Percentiles rank a stretch among this genome's conserved stretches.
Evolutionary conservation across 2,888 invertebrate species (phyloP).

Genomic region (Deroplatys truncata): DNA sequence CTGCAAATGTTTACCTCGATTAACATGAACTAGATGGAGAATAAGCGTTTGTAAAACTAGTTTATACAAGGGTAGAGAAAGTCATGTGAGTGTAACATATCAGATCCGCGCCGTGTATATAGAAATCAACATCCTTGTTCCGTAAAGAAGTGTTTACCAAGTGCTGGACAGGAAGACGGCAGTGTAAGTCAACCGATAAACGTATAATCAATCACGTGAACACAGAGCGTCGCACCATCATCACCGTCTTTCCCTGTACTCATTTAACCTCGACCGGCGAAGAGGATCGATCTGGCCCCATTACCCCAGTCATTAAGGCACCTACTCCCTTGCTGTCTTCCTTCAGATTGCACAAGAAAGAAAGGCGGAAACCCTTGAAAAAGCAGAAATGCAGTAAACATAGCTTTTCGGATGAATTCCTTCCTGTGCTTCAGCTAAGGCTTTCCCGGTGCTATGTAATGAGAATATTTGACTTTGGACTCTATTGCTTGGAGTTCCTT

Average conservation of each 20-base stretch:
- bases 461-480: neutral
- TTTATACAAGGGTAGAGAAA: no score
- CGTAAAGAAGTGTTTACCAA: no score
- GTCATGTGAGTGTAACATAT: no score
- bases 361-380: neutral
- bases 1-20: no score
- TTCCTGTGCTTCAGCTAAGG: neutral
- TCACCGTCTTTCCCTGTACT: neutral
- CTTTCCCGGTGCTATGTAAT: neutral
- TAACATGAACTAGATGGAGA: no score
- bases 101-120: no score
- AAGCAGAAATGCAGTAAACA: neutral
- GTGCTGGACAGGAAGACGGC: no score
- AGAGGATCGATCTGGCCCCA: neutral
- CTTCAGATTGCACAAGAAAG: neutral
- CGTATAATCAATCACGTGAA: neutral
- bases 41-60: no score
- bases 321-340: neutral
- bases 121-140: no score
- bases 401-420: neutral
- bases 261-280: neutral
- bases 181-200: neutral
- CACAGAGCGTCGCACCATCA: no score
- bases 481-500: no score
- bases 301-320: neutral